phyloP scores from a whole-genome alignment of 2,888 invertebrate genomes.

The Harpalus rubripes region DNA sequence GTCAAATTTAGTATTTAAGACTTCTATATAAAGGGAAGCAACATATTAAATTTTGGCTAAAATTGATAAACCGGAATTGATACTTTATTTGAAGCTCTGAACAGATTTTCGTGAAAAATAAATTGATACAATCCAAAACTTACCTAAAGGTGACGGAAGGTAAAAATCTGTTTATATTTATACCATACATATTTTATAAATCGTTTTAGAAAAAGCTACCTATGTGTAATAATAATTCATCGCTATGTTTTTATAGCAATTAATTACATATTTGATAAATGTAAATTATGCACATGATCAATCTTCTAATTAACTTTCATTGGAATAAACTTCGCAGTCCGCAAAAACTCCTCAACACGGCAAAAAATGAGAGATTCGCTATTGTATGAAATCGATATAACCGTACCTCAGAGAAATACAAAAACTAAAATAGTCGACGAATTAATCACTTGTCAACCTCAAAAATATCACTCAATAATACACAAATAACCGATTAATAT shows the following conservation, averaged over 20 bases:
- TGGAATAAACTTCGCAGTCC: background rate
- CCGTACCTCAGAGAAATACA: background rate
- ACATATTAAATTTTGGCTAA: too few species aligned
- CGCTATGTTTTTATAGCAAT: background rate
- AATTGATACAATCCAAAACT: too few species aligned
- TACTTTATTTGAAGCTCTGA: too few species aligned
- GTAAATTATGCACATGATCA: background rate
- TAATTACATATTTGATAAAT: background rate
- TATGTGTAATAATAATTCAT: background rate
- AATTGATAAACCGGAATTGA: too few species aligned
- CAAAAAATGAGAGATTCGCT: background rate
- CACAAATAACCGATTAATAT: slow-evolving; percentile 19
- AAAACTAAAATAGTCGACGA: slow-evolving; percentile 15
- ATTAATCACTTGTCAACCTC: slow-evolving; percentile 23
- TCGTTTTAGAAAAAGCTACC: too few species aligned
- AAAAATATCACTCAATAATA: slow-evolving; percentile 35
- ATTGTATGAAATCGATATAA: slow-evolving; percentile 17
- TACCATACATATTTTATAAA: too few species aligned
- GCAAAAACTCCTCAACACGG: background rate
- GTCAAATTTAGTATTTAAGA: too few species aligned
- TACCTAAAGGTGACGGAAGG: too few species aligned
- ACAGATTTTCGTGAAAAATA: too few species aligned
- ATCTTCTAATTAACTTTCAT: background rate
- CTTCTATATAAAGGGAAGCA: too few species aligned
- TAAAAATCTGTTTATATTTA: too few species aligned